Conservation (phyloP, 2,888 invertebrate species). For the Tachina grossa region DNA sequence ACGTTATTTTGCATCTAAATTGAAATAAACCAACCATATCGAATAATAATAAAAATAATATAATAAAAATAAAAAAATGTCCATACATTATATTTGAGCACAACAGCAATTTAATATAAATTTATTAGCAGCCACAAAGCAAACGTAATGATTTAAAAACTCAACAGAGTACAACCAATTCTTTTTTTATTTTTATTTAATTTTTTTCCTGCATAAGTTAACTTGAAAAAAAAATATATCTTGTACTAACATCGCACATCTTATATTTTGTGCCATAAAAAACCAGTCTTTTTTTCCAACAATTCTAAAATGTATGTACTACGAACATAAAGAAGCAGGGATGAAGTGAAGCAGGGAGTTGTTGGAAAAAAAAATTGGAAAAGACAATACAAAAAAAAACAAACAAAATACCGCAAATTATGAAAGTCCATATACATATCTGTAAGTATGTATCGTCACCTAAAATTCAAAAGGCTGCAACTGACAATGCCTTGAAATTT, state of each 20-base stretch:
- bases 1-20: conserved; percentile 10
- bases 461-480: too few relatives aligned
- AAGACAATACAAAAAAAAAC: neutral
- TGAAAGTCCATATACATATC: neutral
- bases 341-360: neutral
- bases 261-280: conserved; percentile 28
- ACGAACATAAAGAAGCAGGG: neutral
- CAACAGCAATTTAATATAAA: conserved; percentile 8
- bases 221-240: neutral
- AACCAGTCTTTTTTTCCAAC: conserved; percentile 28
- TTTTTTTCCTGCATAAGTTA: neutral
- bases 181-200: neutral
- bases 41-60: neutral
- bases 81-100: neutral
- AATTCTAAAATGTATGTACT: neutral
- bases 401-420: neutral
- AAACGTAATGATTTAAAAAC: conserved; percentile 19
- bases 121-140: conserved; percentile 15
- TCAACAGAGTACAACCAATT: conserved; percentile 36
- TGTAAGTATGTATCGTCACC: too few relatives aligned
- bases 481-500: neutral
- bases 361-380: neutral
- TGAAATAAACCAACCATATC: conserved; percentile 16
- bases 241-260: conserved; percentile 22
- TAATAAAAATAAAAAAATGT: too few relatives aligned